Evolutionary conservation across 1,140 invertebrate genomes (phyloP).

Genomic region (Rhopalosiphum maidis): DNA sequence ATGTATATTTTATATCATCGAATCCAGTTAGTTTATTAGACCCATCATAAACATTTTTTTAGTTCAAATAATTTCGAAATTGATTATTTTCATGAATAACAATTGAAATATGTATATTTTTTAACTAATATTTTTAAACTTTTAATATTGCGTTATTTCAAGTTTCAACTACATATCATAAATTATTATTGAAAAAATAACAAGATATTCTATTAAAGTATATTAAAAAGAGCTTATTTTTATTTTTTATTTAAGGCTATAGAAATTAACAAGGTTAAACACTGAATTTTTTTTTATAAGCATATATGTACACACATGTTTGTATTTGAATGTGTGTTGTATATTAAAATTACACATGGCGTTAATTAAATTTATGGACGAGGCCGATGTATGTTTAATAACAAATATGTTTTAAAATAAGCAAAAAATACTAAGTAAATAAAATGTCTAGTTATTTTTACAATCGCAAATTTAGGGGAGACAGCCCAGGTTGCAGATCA

Average conservation of each 20-base stretch:
- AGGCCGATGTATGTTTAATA: neutral
- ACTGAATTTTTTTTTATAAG: too few species aligned
- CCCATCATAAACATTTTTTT: neutral
- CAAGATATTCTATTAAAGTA: neutral
- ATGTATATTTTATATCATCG: neutral
- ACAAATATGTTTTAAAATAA: neutral
- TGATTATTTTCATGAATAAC: neutral
- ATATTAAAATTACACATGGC: neutral
- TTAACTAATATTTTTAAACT: neutral
- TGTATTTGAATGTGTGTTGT: too few species aligned
- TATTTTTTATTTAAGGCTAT: neutral
- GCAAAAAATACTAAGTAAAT: neutral
- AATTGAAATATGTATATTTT: neutral
- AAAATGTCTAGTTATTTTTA: neutral
- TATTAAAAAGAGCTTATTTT: neutral
- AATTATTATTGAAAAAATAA: neutral
- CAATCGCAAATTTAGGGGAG: neutral
- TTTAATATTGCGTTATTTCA: neutral
- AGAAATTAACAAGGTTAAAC: too few species aligned
- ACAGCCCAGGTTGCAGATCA: too few species aligned
- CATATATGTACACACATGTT: neutral
- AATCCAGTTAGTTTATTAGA: neutral
- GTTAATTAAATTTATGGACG: neutral
- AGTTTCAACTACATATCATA: neutral
- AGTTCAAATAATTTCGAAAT: neutral